Conservation (phyloP, 2,113 vertebrate species). For the Chloropsis hardwickii region DNA sequence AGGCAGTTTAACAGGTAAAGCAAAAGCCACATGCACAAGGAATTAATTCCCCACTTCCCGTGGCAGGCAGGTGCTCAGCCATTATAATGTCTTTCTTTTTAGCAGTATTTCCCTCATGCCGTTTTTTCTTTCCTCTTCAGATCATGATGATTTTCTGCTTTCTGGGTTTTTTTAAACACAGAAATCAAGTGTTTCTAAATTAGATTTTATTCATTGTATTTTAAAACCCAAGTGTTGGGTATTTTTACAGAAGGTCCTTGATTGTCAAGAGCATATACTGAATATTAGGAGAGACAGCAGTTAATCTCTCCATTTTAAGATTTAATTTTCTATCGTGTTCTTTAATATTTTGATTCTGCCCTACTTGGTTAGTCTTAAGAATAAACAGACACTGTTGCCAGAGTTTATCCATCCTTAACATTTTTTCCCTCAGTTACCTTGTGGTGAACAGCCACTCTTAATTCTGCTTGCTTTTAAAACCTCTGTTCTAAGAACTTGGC, state of each 20-base stretch:
- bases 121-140: neutral
- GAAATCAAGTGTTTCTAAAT: slow-evolving; percentile 14
- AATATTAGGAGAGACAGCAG: neutral
- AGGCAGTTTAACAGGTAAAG: neutral
- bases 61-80: neutral
- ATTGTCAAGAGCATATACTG: neutral
- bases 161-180: neutral
- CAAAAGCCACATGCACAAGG: neutral
- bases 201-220: slow-evolving; percentile 16
- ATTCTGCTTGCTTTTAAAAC: neutral
- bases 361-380: neutral
- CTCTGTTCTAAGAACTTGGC: neutral
- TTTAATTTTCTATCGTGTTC: neutral
- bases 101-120: neutral
- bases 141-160: neutral
- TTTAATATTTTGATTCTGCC: neutral
- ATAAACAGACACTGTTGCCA: neutral
- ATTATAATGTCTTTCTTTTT: neutral
- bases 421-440: neutral
- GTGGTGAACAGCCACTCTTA: neutral
- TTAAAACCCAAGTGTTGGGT: neutral
- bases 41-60: neutral
- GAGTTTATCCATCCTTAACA: neutral
- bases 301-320: slow-evolving; percentile 16
- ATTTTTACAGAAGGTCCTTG: neutral